These are phyloP conservation scores for Castor canadensis DNA, from an alignment of 2,113 vertebrate genomes.

Conservation along the genomic window DNA sequence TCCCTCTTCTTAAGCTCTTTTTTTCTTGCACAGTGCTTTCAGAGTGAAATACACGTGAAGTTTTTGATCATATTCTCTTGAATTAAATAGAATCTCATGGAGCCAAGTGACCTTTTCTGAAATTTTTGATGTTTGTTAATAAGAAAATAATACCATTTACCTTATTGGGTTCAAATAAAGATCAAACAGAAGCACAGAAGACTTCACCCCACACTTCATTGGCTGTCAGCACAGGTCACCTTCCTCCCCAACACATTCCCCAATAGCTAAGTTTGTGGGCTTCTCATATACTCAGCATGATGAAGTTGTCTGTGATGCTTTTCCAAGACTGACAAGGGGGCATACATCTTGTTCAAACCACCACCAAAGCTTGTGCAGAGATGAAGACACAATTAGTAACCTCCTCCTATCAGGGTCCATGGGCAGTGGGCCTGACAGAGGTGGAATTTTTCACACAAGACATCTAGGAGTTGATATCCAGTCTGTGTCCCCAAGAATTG, in stretches of 20 bases:
- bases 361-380: background rate
- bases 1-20: background rate
- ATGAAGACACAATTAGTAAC: conserved; percentile 27
- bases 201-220: background rate
- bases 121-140: background rate
- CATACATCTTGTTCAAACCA: conserved; percentile 45
- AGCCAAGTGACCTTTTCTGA: background rate
- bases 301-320: background rate
- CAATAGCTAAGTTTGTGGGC: background rate
- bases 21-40: background rate
- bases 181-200: background rate
- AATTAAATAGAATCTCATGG: conserved; percentile 9
- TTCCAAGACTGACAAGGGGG: conserved; percentile 4
- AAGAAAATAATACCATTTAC: background rate
- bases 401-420: background rate
- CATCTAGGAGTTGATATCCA: too few species aligned
- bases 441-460: background rate
- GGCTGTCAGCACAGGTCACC: background rate
- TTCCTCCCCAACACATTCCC: background rate
- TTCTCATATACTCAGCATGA: too few species aligned
- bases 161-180: background rate
- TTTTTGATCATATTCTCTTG: background rate
- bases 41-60: background rate
- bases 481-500: background rate
- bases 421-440: background rate